Conservation (phyloP, 2,797 vertebrate species). For the Lacerta viridis region DNA sequence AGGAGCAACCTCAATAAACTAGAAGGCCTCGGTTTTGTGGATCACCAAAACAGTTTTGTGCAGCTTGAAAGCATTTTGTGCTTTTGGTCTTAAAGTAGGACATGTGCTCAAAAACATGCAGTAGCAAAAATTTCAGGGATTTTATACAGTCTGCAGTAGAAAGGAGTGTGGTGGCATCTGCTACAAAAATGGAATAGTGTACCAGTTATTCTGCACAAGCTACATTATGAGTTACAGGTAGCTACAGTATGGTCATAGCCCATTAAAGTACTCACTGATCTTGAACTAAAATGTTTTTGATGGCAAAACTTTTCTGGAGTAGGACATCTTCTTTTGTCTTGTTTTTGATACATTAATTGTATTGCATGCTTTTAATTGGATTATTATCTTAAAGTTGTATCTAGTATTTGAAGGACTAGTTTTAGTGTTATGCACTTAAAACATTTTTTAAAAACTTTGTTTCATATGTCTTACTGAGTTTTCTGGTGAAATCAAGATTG, state of each 20-base stretch:
- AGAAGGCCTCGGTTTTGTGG: background rate
- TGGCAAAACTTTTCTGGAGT: background rate
- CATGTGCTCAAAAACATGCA: background rate
- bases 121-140: constrained; percentile 54
- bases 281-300: background rate
- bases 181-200: constrained; percentile 35
- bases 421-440: constrained; percentile 63
- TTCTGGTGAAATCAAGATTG: constrained; percentile 53
- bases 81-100: constrained; percentile 7
- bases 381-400: constrained; percentile 63
- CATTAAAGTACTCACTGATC: constrained; percentile 29
- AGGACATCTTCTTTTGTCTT: background rate
- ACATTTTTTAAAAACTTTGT: constrained; percentile 48
- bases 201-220: constrained; percentile 33
- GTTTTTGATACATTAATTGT: constrained; percentile 9
- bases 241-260: constrained; percentile 31
- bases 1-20: background rate
- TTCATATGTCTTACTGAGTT: constrained; percentile 56
- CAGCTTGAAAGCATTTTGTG: constrained; percentile 10
- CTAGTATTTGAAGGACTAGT: constrained; percentile 58
- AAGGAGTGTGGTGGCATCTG: constrained; percentile 10
- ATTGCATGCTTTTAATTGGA: constrained; percentile 7
- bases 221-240: background rate
- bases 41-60: background rate
- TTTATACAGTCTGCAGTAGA: background rate